These are phyloP conservation scores for Sarcophaga caerulescens DNA, from an alignment of 2,888 invertebrate species.

Conservation along the genomic window DNA sequence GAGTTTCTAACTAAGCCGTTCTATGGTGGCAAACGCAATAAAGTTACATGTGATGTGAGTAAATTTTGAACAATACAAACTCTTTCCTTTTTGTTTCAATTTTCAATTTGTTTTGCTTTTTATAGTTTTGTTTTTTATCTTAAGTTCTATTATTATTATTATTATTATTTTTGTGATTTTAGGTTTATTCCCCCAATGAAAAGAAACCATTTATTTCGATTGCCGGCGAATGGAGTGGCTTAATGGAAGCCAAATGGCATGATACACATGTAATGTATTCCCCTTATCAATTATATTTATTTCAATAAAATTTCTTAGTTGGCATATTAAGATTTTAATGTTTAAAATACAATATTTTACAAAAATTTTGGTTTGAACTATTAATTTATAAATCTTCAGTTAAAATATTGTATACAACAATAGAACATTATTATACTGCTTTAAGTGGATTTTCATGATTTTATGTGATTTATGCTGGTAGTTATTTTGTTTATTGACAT, in stretches of 20 bases:
- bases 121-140: background rate
- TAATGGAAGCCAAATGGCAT: slow-evolving; percentile 95
- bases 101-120: background rate
- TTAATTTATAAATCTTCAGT: too few species aligned
- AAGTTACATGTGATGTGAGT: slow-evolving; percentile 91
- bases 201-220: slow-evolving; percentile 95
- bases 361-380: background rate
- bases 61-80: background rate
- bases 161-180: slow-evolving; percentile 70
- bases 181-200: slow-evolving; percentile 86
- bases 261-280: slow-evolving; percentile 82
- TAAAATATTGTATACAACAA: too few species aligned
- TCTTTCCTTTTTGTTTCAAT: background rate
- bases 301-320: slow-evolving; percentile 31
- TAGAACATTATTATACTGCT: too few species aligned
- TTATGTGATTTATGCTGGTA: too few species aligned
- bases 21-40: slow-evolving; percentile 97
- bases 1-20: slow-evolving; percentile 99
- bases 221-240: slow-evolving; percentile 98
- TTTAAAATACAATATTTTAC: slow-evolving; percentile 31
- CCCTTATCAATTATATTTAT: slow-evolving; percentile 28
- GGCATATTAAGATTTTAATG: slow-evolving; percentile 6
- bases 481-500: too few species aligned
- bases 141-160: slow-evolving; percentile 15
- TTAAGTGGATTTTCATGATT: too few species aligned